Percentiles rank a stretch among this genome's conserved stretches.
These are phyloP conservation scores for Lysiphlebus fabarum DNA, from an alignment of 1,140 invertebrate species.

Conservation along the genomic window DNA sequence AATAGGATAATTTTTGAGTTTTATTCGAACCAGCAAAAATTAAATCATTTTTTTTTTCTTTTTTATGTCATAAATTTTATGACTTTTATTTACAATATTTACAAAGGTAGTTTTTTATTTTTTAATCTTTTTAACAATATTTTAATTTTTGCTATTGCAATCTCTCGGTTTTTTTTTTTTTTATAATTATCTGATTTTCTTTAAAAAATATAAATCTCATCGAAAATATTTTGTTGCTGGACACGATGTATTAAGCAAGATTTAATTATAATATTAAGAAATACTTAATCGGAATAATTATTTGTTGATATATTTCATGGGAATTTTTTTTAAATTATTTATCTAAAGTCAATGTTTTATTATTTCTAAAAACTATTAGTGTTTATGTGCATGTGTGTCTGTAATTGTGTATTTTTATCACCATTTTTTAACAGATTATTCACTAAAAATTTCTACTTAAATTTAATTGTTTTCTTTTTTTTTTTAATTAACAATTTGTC, in stretches of 20 bases:
- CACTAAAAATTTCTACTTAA: too few species aligned
- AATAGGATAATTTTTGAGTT: conserved; percentile 33
- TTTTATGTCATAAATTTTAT: conserved; percentile 28
- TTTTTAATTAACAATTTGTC: too few species aligned
- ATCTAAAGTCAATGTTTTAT: too few species aligned
- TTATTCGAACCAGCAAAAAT: conserved; percentile 42
- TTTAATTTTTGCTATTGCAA: conserved; percentile 12
- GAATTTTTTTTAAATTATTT: too few species aligned
- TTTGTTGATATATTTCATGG: too few species aligned
- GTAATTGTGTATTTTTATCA: too few species aligned
- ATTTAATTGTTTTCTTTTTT: too few species aligned
- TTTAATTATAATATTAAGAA: too few species aligned
- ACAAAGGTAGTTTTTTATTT: conserved; percentile 32
- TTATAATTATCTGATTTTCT: conserved; percentile 9
- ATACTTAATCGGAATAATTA: too few species aligned
- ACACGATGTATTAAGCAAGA: not conserved
- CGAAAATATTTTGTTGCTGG: conserved; percentile 27
- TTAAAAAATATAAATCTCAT: conserved; percentile 27
- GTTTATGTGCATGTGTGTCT: too few species aligned
- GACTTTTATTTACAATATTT: conserved; percentile 54
- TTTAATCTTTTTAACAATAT: conserved; percentile 14
- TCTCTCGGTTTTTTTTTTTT: conserved; percentile 8
- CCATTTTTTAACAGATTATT: too few species aligned
- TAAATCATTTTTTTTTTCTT: conserved; percentile 30
- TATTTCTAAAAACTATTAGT: too few species aligned